Evolutionary conservation across 2,797 vertebrate species (phyloP), one percentile per base, ranked within the genome.

Genomic region (Rhinichthys osculus): DNA sequence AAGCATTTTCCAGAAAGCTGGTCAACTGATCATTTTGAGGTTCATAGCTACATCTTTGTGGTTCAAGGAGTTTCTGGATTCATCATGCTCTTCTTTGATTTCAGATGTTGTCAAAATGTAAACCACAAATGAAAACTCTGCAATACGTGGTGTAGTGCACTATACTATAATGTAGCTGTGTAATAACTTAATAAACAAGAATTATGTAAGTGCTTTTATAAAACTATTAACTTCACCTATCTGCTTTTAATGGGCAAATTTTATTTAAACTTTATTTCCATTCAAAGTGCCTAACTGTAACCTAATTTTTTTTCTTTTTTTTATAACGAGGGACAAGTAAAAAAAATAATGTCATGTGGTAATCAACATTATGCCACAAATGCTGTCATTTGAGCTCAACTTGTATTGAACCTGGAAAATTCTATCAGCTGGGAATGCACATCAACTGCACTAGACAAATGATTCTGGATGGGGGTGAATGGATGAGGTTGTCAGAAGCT

Each of bases 1-100:
- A 62, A 50, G 66, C 17, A 64, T 83, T 83, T 78, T 71, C 40
- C 67, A 78, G 40, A 83, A 72, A 82, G 54, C 33, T 42, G n/a
- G 16, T 78, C n/a, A 69, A 72, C 67, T 74, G 30, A 85, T 71
- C 54, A 70, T 40, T 85, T 52, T 30, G 35, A 79, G 69, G 30
- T 74, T 85, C 40, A 42, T 21, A 16, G 74, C n/a, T 71, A 17
- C 33, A 57, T 71, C 57, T 57, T 33, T 69, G 19, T n/a, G 27
- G 23, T 81, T 71, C 67, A 30, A 73, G 27, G 11, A 57, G 19
- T 35, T 78, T 44, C 38, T 78, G 66, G 19, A 71, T 71, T 71
- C 50, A 35, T 59, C 13, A 59, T 42, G 52, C 66, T 54, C 16
- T 67, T 44, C n/a, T 77, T 76, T 50, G 69, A 64, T 50, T 82